Percentiles rank a stretch among this genome's conserved stretches.
These are phyloP conservation scores for Aeoliscus strigatus DNA, from an alignment of 2,797 vertebrate species.

Conservation along the genomic window DNA sequence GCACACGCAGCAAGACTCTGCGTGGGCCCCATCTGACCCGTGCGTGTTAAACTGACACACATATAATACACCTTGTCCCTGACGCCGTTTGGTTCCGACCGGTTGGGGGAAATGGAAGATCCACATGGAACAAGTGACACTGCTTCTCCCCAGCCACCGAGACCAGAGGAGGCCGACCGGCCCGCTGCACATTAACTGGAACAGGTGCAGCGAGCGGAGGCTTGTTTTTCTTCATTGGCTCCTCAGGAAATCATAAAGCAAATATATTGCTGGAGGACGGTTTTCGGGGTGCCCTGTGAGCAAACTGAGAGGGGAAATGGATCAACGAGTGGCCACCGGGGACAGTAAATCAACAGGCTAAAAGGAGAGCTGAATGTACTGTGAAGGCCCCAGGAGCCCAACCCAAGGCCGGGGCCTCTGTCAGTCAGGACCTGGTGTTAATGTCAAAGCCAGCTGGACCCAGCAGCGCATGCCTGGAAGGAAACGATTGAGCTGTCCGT, in stretches of 20 bases:
- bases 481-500: slow-evolving; percentile 80
- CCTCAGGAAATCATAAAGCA: slow-evolving; percentile 87
- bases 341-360: slow-evolving; percentile 85
- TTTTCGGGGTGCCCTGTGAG: slow-evolving; percentile 83
- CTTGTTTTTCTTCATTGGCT: slow-evolving; percentile 78
- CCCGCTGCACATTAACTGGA: slow-evolving; percentile 72
- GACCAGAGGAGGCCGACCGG: slow-evolving; percentile 62
- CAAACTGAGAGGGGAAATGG: slow-evolving; percentile 82
- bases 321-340: slow-evolving; percentile 75
- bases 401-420: slow-evolving; percentile 81
- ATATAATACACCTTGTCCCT: slow-evolving; percentile 50
- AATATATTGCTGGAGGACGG: slow-evolving; percentile 80
- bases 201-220: slow-evolving; percentile 76
- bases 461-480: slow-evolving; percentile 69
- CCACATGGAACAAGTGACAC: slow-evolving; percentile 68
- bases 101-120: slow-evolving; percentile 68
- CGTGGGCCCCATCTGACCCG: slow-evolving; percentile 68
- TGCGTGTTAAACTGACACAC: slow-evolving; percentile 70
- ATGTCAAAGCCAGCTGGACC: slow-evolving; percentile 83
- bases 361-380: slow-evolving; percentile 82
- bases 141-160: slow-evolving; percentile 54
- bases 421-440: slow-evolving; percentile 77
- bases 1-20: slow-evolving; percentile 67
- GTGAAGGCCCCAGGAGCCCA: slow-evolving; percentile 72
- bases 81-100: slow-evolving; percentile 42